Base-by-base conservation (phyloP, 2,797 vertebrate species). In the Silurus aristotelis region DNA sequence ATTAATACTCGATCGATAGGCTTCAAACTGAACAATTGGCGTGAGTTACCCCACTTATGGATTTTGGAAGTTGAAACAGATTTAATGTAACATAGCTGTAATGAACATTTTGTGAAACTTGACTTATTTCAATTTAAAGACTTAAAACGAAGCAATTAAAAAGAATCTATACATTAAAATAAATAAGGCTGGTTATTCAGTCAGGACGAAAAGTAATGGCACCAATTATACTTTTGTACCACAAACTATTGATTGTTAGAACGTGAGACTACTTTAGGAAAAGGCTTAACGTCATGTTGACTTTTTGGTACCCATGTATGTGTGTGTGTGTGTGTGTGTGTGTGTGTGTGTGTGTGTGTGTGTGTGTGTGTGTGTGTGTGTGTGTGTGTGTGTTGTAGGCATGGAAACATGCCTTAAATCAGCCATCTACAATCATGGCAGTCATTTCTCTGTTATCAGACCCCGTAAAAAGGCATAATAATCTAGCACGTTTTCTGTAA, bases 361-460 rank as follows among this genome's bases (percentile, higher is more conserved):
- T n/a, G n/a, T n/a, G 63, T 81, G 14, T n/a, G 27, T 43, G 52
- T 82, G 66, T 60, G 27, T 71, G 25, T 20, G 48, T 55, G 25
- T 27, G 43, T 55, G 63, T 82, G 67, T 82, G 80, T 70, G 15
- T 58, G 64, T 68, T 66, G 25, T 55, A 64, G 31, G 13, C 64
- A 52, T 48, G 75, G 20, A 56, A 63, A 55, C 27, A 60, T 38
- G 19, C 20, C 20, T 78, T 78, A 78, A 78, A 43, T 75, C 61
- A 76, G 52, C 48, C 27, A 19, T 31, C 10, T 56, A 25, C 48
- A 75, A 22, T 20, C 22, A n/a, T 56, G 46, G 22, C 67, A 19
- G n/a, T 73, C 14, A 43, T 80, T 72, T 85, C 77, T 63, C 70
- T 80, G 58, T 61, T 83, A 73, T 31, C 27, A 78, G 22, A 38